Evolutionary conservation across 2,113 vertebrate genomes (phyloP).

Genomic region (Myrmophylax atrothorax): DNA sequence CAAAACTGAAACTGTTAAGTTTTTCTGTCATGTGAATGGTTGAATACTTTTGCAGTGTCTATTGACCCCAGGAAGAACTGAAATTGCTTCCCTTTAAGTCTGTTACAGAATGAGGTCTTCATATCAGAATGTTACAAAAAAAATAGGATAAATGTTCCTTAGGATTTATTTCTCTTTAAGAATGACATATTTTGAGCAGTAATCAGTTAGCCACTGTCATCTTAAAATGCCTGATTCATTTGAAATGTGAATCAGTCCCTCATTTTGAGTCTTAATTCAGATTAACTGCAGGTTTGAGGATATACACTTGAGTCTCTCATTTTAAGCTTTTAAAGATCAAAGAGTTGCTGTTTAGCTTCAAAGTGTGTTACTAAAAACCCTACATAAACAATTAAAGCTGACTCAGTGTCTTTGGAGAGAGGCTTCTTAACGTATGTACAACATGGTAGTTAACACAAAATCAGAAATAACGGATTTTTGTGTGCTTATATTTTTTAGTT

Average conservation of each 20-base stretch:
- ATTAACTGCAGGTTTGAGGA: slow-evolving; percentile 25
- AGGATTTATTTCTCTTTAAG: background rate
- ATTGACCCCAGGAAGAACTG: background rate
- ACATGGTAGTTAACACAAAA: background rate
- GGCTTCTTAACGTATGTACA: background rate
- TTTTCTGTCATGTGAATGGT: background rate
- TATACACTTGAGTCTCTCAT: background rate
- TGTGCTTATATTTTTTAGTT: background rate
- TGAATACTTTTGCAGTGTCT: background rate
- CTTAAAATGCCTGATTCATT: slow-evolving; percentile 24
- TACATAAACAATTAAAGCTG: slow-evolving; percentile 19
- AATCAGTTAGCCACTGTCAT: slow-evolving; percentile 26
- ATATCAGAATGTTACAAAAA: background rate
- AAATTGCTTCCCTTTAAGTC: background rate
- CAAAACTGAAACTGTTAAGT: background rate
- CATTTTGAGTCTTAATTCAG: slow-evolving; percentile 44
- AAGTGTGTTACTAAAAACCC: slow-evolving; percentile 17
- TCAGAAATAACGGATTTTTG: background rate
- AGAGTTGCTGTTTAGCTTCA: slow-evolving; percentile 34
- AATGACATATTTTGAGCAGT: background rate
- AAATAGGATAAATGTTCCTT: background rate
- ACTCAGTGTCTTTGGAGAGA: background rate
- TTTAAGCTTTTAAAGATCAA: slow-evolving; percentile 47
- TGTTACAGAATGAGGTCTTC: background rate
- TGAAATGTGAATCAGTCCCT: slow-evolving; percentile 4